Evolutionary conservation across 1,140 invertebrate species (phyloP).

Genomic region (Drosophila chauvacae): DNA sequence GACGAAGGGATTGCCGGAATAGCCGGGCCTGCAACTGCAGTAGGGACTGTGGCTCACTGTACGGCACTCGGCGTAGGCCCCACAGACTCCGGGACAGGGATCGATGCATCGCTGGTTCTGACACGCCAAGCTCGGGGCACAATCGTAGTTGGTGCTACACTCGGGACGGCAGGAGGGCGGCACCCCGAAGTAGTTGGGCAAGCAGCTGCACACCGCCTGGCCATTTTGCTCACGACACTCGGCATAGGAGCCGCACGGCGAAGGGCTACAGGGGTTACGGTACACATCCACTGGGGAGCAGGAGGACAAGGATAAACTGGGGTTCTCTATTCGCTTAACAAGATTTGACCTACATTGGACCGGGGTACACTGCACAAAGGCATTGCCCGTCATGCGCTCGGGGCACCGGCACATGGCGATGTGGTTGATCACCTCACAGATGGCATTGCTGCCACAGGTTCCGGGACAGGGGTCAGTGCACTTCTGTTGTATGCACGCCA

Average conservation of each 20-base stretch:
- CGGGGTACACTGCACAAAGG: slow-evolving; percentile 86
- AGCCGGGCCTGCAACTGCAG: slow-evolving; percentile 87
- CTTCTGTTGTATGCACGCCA: slow-evolving; percentile 90
- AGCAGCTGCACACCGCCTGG: slow-evolving; percentile 88
- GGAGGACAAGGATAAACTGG: slow-evolving; percentile 5
- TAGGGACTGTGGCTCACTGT: slow-evolving; percentile 88
- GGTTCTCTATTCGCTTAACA: background rate
- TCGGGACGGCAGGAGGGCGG: slow-evolving; percentile 89
- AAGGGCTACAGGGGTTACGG: slow-evolving; percentile 88
- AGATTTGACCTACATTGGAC: slow-evolving; percentile 85
- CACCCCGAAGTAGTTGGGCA: slow-evolving; percentile 87
- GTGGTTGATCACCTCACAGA: slow-evolving; percentile 92
- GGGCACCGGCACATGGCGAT: slow-evolving; percentile 90
- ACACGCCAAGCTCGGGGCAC: slow-evolving; percentile 87
- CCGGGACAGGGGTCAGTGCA: slow-evolving; percentile 91
- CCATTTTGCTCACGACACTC: slow-evolving; percentile 87
- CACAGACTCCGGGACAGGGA: slow-evolving; percentile 89
- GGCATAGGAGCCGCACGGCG: slow-evolving; percentile 90
- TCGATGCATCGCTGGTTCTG: slow-evolving; percentile 89
- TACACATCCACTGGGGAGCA: slow-evolving; percentile 59
- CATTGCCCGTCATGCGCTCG: slow-evolving; percentile 90
- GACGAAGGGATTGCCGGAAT: slow-evolving; percentile 88
- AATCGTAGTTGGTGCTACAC: slow-evolving; percentile 88
- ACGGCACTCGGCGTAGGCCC: slow-evolving; percentile 87
- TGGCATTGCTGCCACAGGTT: slow-evolving; percentile 89